Percentiles rank a stretch among this genome's conserved stretches.
These are phyloP conservation scores for Aphelinus certus DNA, from an alignment of 1,140 invertebrate species.

Conservation along the genomic window DNA sequence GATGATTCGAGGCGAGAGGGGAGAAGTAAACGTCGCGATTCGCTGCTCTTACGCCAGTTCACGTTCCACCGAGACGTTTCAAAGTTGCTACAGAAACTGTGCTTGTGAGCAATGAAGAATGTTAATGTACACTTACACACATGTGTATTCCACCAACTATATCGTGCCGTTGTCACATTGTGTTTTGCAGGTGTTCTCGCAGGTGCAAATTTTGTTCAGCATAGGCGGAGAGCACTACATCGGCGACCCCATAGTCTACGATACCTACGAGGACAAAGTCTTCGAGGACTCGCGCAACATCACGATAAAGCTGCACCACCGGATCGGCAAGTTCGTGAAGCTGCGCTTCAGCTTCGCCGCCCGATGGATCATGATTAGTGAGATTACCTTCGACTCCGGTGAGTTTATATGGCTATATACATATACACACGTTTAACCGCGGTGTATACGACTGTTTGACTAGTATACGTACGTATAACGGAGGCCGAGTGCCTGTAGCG, in stretches of 20 bases:
- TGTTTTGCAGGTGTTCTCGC: slow-evolving; percentile 68
- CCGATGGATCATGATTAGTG: slow-evolving; percentile 78
- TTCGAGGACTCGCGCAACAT: slow-evolving; percentile 75
- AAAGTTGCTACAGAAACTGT: too few species aligned
- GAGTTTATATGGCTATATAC: slow-evolving; percentile 43
- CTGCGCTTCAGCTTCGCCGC: slow-evolving; percentile 73
- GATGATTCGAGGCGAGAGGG: too few species aligned
- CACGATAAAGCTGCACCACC: slow-evolving; percentile 72
- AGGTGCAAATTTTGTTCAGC: slow-evolving; percentile 75
- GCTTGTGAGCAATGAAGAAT: too few species aligned
- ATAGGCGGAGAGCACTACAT: slow-evolving; percentile 75
- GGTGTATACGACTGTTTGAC: too few species aligned
- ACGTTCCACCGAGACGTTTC: too few species aligned
- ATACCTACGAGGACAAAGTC: slow-evolving; percentile 71
- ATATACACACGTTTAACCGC: neutral
- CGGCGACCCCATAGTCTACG: slow-evolving; percentile 71
- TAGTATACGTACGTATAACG: too few species aligned
- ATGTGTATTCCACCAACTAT: neutral
- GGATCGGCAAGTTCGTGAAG: slow-evolving; percentile 73
- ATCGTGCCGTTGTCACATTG: slow-evolving; percentile 15
- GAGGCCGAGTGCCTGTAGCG: neutral
- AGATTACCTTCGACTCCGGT: slow-evolving; percentile 73
- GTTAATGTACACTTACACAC: too few species aligned
- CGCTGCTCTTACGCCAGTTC: too few species aligned
- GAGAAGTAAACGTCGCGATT: too few species aligned